phyloP scores from a whole-genome alignment of 2,888 invertebrate species.

The Platypus cylindrus region DNA sequence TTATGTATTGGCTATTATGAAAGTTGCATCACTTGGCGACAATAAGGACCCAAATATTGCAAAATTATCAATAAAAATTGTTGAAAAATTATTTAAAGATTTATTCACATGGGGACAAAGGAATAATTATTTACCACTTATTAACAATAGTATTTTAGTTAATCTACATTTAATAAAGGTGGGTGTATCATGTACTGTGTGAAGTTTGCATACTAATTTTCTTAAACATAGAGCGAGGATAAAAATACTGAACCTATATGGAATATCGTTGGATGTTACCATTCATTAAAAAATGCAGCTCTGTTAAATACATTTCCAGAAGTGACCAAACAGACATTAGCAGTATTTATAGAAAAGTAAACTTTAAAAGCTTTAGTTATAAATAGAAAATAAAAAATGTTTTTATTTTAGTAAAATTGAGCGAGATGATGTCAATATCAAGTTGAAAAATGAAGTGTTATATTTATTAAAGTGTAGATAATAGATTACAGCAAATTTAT shows the following conservation, averaged over 20 bases:
- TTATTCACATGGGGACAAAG: slow-evolving; percentile 41
- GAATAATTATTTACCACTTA: slow-evolving; percentile 38
- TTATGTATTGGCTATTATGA: slow-evolving; percentile 38
- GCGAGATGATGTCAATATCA: slow-evolving; percentile 16
- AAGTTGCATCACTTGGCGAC: slow-evolving; percentile 42
- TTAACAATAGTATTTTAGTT: slow-evolving; percentile 53
- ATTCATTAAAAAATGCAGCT: slow-evolving; percentile 41
- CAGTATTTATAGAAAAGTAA: slow-evolving; percentile 40
- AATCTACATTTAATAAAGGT: slow-evolving; percentile 63
- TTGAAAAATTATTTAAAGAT: slow-evolving; percentile 39
- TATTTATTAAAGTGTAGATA: slow-evolving; percentile 15
- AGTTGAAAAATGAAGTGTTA: slow-evolving; percentile 20
- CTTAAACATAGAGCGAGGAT: slow-evolving; percentile 49
- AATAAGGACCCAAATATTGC: slow-evolving; percentile 39
- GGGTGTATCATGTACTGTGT: slow-evolving; percentile 1
- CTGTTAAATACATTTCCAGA: slow-evolving; percentile 41
- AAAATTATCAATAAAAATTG: slow-evolving; percentile 31
- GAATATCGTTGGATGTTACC: slow-evolving; percentile 49
- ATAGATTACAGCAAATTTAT: too few species aligned
- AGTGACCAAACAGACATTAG: slow-evolving; percentile 38
- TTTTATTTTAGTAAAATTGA: slow-evolving; percentile 20
- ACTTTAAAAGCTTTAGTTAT: too few species aligned
- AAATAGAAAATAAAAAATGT: slow-evolving; percentile 17
- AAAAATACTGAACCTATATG: slow-evolving; percentile 48
- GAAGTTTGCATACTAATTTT: slow-evolving; percentile 13